These are phyloP conservation scores for Bellardia pandia DNA, from an alignment of 2,888 invertebrate genomes.

Conservation along the genomic window DNA sequence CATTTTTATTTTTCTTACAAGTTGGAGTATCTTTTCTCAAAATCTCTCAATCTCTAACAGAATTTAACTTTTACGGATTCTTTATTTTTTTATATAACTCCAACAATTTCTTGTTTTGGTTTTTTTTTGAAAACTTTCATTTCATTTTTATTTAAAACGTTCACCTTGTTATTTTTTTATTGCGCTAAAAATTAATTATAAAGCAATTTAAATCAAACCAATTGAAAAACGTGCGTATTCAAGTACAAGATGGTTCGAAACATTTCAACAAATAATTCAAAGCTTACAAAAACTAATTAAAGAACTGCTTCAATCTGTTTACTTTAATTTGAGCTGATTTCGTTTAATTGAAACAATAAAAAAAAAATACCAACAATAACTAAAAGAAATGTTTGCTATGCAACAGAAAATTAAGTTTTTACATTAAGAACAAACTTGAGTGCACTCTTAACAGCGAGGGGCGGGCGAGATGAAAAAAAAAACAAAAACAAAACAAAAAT, in stretches of 20 bases:
- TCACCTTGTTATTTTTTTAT: constrained; percentile 20
- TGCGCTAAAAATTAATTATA: constrained; percentile 22
- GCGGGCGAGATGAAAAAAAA: constrained; percentile 84
- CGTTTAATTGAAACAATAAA: constrained; percentile 66
- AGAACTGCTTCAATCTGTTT: constrained; percentile 68
- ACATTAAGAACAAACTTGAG: constrained; percentile 82
- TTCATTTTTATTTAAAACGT: constrained; percentile 25
- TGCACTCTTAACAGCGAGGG: constrained; percentile 84
- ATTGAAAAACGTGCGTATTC: constrained; percentile 12
- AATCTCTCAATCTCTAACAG: background rate
- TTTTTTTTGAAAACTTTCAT: background rate
- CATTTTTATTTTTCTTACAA: constrained; percentile 9
- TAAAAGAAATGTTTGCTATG: constrained; percentile 75
- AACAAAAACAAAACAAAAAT: constrained; percentile 74
- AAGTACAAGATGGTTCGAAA: constrained; percentile 42
- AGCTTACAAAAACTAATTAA: constrained; percentile 48
- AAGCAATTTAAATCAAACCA: constrained; percentile 14
- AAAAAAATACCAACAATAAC: constrained; percentile 66
- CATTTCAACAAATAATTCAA: constrained; percentile 54
- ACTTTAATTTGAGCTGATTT: constrained; percentile 66
- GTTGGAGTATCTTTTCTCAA: background rate
- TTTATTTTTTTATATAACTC: background rate
- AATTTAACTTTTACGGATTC: background rate
- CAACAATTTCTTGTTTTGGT: background rate
- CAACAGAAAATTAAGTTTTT: constrained; percentile 83